phyloP scores from a whole-genome alignment of 2,888 invertebrate species.

The Sipunculus nudus region DNA sequence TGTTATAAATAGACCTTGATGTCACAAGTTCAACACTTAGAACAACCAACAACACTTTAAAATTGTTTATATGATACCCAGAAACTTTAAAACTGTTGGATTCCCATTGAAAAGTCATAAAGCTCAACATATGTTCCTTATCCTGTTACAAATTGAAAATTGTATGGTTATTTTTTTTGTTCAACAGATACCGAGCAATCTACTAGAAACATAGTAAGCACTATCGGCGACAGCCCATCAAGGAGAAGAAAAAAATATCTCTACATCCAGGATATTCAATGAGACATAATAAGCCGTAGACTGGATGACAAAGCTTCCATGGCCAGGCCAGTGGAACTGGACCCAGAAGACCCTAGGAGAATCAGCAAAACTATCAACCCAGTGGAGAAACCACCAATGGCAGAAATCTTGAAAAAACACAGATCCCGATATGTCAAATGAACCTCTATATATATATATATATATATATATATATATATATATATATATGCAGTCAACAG shows the following conservation, averaged over 20 bases:
- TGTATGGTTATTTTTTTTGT: too few species aligned
- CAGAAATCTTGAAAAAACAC: background rate
- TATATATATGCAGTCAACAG: too few species aligned
- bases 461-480: too few species aligned
- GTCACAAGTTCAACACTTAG: too few species aligned
- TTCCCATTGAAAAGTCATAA: too few species aligned
- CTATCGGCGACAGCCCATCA: background rate
- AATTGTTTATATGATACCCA: too few species aligned
- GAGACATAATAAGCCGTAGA: background rate
- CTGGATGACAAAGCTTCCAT: background rate
- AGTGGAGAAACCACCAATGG: background rate
- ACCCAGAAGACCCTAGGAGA: background rate
- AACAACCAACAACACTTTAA: too few species aligned
- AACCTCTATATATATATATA: too few species aligned
- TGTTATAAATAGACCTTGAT: too few species aligned
- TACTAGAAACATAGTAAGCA: background rate
- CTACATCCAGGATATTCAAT: background rate
- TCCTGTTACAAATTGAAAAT: too few species aligned
- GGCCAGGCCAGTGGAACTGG: background rate
- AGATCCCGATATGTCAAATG: background rate
- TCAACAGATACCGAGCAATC: background rate
- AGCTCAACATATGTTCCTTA: too few species aligned
- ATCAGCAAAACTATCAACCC: slow-evolving; percentile 2
- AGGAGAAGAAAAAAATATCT: slow-evolving; percentile 6
- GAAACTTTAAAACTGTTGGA: too few species aligned